Base-by-base conservation (phyloP, 2,888 invertebrate genomes). In the Campopleginae sp. region DNA sequence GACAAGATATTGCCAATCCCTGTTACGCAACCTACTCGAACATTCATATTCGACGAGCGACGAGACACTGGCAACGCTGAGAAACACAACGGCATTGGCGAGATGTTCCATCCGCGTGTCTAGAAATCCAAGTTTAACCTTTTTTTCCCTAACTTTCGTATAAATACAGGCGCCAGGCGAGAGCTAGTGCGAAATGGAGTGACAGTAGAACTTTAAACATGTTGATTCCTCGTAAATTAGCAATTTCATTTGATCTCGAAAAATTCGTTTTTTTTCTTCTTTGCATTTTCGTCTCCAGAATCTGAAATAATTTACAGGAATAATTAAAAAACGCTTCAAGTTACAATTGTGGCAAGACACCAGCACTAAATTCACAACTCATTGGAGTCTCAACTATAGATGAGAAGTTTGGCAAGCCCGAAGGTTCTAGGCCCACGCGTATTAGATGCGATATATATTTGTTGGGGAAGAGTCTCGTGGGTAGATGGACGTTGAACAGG, bases 171-270 rank as follows among this genome's bases (percentile, higher is more conserved):
- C 48, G n/a, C n/a, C 12, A 17, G 23, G 33, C 44, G 51, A 61
- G 38, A 76, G 70, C 48, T 65, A 46, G 70, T 65, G 80, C 83
- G 76, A 80, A 75, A 61, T n/a, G 46, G 44, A 46, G 38, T 58
- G 51, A 80, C 42, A 68, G 31, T 48, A 8, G 48, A 63, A 75
- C 63, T 71, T 54, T 38, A 17, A 70, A 31, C 48, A 27, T 23
- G 68, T 68, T 66, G 19, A 44, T 44, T 46, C 23, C 27, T 17
- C 23, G 1, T 14, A 23, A 66, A 23, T 63, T 63, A 2, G 33
- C n/a, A 33, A n/a, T 33, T 61, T 6, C 31, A 8, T n/a, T 0
- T 7, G 38, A 63, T 8, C n/a, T 38, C 8, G n/a, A 63, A 38
- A 63, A n/a, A n/a, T 63, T 38, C 4, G 48, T 17, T 48, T 17